Conservation (phyloP, 2,888 invertebrate species). For the Eudasyphora cyanicolor region DNA sequence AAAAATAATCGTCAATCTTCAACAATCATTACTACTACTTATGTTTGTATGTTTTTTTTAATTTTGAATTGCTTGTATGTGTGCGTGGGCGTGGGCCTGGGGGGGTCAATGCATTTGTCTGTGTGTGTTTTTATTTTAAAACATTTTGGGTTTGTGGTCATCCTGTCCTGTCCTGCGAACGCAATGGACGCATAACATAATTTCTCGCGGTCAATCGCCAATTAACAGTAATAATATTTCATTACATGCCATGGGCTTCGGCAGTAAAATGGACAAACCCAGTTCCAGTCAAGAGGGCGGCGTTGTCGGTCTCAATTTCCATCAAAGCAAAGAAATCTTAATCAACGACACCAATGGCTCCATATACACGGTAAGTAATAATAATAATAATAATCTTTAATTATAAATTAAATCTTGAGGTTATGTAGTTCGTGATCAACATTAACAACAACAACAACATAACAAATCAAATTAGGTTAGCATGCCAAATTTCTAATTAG, state of each 20-base stretch:
- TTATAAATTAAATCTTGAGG: too few species aligned
- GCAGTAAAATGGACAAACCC: slow-evolving; percentile 89
- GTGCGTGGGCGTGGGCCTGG: slow-evolving; percentile 53
- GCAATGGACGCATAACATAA: slow-evolving; percentile 22
- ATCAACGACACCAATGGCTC: slow-evolving; percentile 88
- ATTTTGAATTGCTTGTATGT: slow-evolving; percentile 41
- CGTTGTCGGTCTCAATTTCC: slow-evolving; percentile 93
- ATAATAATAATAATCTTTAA: too few species aligned
- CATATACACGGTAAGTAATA: slow-evolving; percentile 77
- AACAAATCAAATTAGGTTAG: too few species aligned
- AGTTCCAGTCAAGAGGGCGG: slow-evolving; percentile 93
- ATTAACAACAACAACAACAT: too few species aligned
- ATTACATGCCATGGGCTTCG: slow-evolving; percentile 90
- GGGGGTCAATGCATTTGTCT: too few species aligned
- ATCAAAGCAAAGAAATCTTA: slow-evolving; percentile 93
- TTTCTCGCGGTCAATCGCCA: background rate
- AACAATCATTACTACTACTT: background rate
- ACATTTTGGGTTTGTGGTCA: slow-evolving; percentile 37
- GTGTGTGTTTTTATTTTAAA: slow-evolving; percentile 23
- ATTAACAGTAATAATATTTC: slow-evolving; percentile 87
- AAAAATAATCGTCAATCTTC: background rate
- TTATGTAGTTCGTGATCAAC: too few species aligned
- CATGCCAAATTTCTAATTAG: too few species aligned
- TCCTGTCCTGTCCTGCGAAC: slow-evolving; percentile 14
- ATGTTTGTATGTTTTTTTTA: slow-evolving; percentile 8